These are phyloP conservation scores for Cromileptes altivelis DNA, from an alignment of 2,113 vertebrate species.

Conservation along the genomic window DNA sequence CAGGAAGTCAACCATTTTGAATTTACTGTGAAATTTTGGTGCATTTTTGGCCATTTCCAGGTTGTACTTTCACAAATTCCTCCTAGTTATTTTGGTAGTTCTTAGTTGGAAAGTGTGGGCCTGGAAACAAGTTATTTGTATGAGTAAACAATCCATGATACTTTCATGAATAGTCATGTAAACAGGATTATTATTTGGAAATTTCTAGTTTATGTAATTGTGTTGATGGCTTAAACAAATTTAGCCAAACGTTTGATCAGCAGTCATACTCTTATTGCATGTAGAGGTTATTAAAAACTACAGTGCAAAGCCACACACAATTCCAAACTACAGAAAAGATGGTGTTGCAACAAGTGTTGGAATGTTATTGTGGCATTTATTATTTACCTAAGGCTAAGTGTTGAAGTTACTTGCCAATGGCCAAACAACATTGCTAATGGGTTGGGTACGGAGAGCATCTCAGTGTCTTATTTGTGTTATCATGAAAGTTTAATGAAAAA, in stretches of 20 bases:
- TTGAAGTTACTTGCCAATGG: neutral
- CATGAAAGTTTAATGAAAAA: neutral
- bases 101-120: too few species aligned
- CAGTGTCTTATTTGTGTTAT: too few species aligned
- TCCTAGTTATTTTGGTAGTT: too few species aligned
- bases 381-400: neutral
- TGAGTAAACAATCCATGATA: neutral
- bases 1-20: too few species aligned
- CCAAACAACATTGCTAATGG: neutral
- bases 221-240: neutral
- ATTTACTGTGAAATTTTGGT: too few species aligned
- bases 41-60: too few species aligned
- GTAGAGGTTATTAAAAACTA: neutral
- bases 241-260: neutral
- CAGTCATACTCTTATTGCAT: neutral
- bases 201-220: neutral
- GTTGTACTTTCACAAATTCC: too few species aligned
- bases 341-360: neutral
- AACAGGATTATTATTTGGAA: neutral
- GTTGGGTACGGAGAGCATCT: neutral
- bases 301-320: neutral
- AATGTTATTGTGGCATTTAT: neutral
- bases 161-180: neutral
- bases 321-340: neutral
- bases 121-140: neutral